These are phyloP conservation scores for Callaeas wilsoni DNA, from an alignment of 2,113 vertebrate species.

Conservation along the genomic window DNA sequence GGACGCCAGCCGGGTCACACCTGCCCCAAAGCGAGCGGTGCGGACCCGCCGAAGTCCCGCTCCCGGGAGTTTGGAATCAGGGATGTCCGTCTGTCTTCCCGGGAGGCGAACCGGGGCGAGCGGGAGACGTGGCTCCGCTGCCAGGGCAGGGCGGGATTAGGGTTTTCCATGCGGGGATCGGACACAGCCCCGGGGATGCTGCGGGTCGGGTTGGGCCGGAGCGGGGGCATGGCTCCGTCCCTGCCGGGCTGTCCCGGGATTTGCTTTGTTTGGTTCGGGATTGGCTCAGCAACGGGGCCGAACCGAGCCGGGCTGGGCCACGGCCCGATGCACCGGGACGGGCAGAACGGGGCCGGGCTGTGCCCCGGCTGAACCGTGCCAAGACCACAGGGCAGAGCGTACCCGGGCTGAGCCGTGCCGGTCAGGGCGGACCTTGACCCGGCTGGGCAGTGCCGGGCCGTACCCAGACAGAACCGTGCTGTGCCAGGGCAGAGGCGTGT, in stretches of 20 bases:
- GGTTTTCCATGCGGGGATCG: not conserved
- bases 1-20: not conserved
- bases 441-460: not conserved
- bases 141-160: rapidly evolving
- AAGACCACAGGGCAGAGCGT: too few species aligned
- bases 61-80: rapidly evolving
- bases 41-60: not conserved
- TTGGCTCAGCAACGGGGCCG: not conserved
- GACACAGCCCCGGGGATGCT: not conserved
- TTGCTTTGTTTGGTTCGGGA: not conserved
- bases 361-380: too few species aligned
- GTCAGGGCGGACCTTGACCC: not conserved
- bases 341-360: not conserved
- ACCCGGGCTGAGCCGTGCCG: not conserved
- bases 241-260: not conserved
- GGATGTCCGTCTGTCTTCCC: not conserved
- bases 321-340: not conserved
- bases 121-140: not conserved
- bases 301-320: not conserved
- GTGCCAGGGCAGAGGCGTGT: not conserved
- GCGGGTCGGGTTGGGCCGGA: too few species aligned
- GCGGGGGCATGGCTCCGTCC: not conserved
- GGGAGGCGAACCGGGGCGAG: not conserved
- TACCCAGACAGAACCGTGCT: not conserved
- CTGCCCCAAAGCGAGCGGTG: not conserved